Conservation (phyloP, 2,113 vertebrate genomes). For the human region GRCh38 chr2:91633001-91633500, state of each 20-base stretch:
- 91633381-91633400: neutral
- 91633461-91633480: too few relatives aligned
- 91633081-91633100: neutral
- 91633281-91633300: neutral
- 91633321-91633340: neutral
- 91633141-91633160: neutral
- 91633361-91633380: neutral
- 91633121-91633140: neutral
- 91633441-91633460: neutral
- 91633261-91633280: neutral
- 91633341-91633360: neutral
- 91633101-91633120: neutral
- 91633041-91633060: neutral
- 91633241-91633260: neutral
- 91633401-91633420: neutral
- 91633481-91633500: neutral
- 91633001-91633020: neutral
- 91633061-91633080: neutral
- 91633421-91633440: neutral
- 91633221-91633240: neutral
- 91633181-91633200: neutral
- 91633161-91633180: neutral
- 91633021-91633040: neutral
- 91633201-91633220: neutral
- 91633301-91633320: neutral